Percentiles rank a stretch among this genome's conserved stretches.
phyloP scores from a whole-genome alignment of 2,888 invertebrate species.

The Ceraclea dissimilis region DNA sequence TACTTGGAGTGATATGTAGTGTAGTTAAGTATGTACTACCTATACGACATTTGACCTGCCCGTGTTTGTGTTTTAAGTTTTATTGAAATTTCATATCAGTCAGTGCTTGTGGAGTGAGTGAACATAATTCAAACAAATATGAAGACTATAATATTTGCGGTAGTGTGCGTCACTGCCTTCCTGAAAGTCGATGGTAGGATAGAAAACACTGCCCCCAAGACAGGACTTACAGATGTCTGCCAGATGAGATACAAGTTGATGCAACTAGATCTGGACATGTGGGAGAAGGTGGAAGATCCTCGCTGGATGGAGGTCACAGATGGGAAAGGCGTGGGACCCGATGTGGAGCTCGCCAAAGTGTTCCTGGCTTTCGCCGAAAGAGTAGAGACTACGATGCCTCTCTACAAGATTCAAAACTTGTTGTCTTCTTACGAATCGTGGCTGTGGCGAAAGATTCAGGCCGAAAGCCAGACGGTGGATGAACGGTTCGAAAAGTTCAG shows the following conservation, averaged over 20 bases:
- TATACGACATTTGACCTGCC: constrained; percentile 3
- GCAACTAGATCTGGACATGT: constrained; percentile 48
- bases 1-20: too few species aligned
- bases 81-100: too few species aligned
- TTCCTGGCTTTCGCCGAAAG: constrained; percentile 50
- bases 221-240: constrained; percentile 45
- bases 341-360: constrained; percentile 50
- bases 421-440: constrained; percentile 39
- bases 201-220: neutral
- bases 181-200: neutral
- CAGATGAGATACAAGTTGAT: constrained; percentile 52
- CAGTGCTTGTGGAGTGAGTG: too few species aligned
- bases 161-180: too few species aligned
- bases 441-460: constrained; percentile 56
- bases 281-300: constrained; percentile 41
- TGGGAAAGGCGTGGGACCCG: constrained; percentile 38
- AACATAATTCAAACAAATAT: too few species aligned
- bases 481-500: constrained; percentile 61
- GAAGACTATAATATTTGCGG: too few species aligned
- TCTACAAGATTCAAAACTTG: constrained; percentile 28
- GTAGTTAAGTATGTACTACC: too few species aligned
- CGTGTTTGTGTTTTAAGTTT: neutral
- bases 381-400: constrained; percentile 36
- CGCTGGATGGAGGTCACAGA: constrained; percentile 26
- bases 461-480: constrained; percentile 55